These are phyloP conservation scores for Calidris pugnax DNA, from an alignment of 2,113 vertebrate species.

Conservation along the genomic window DNA sequence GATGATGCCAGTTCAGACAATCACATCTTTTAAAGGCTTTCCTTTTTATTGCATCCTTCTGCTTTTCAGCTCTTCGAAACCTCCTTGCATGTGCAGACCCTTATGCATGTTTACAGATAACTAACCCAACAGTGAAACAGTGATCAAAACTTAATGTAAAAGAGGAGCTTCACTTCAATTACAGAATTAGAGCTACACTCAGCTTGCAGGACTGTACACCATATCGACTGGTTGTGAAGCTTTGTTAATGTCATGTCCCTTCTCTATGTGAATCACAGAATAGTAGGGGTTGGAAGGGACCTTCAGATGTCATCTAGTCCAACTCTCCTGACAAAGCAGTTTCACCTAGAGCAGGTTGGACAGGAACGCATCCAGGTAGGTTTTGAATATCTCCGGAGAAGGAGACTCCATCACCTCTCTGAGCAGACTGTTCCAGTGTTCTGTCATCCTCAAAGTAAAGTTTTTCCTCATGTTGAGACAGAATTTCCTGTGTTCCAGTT, in stretches of 20 bases:
- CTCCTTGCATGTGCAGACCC: too few relatives aligned
- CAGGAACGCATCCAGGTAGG: too few relatives aligned
- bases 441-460: too few relatives aligned
- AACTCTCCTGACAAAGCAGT: neutral
- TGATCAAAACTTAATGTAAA: neutral
- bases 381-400: too few relatives aligned
- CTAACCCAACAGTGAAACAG: neutral
- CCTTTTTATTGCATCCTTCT: neutral
- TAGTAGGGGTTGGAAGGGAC: neutral
- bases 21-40: neutral
- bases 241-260: neutral
- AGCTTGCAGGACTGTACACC: neutral
- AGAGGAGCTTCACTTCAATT: neutral
- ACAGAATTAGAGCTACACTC: neutral
- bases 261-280: neutral
- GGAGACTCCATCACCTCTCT: too few relatives aligned
- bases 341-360: neutral
- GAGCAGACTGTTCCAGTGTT: too few relatives aligned
- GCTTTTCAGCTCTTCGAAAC: neutral
- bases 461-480: too few relatives aligned
- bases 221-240: neutral
- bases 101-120: neutral
- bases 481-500: too few relatives aligned
- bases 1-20: neutral
- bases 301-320: neutral